Evolutionary conservation across 2,797 vertebrate genomes (phyloP), one percentile per base, ranked within the genome.

Genomic region (Acipenser oxyrinchus): DNA sequence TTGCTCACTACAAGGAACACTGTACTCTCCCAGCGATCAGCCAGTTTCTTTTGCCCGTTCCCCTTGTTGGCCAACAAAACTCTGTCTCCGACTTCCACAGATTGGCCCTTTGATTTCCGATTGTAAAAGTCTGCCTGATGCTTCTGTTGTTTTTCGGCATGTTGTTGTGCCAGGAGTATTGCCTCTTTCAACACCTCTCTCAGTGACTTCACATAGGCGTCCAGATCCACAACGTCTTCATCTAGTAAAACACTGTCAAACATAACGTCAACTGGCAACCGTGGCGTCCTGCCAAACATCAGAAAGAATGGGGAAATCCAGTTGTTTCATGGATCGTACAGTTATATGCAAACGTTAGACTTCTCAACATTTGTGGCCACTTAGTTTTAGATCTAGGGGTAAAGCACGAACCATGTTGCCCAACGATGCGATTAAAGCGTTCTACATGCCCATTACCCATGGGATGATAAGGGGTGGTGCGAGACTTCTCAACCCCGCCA

Each of bases 241-340:
- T 70, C 60, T 6, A 48, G 6, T 1, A 71, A 55, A 7, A 67
- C 65, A 65, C 18, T 52, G 4, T 13, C 12, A 51, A 74, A 74
- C 62, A 72, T 52, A 1, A 71, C 4, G 1, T 67, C 65, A 10
- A 72, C 63, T 7, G 58, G 68, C 5, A 74, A 11, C 1, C 65
- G 10, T 7, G 68, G 69, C 3, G 51, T 63, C 1, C 57, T 12
- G 11, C 65, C 68, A 57, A 55, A 73, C 68, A 70, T 73, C 7
- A 70, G 11, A 10, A 51, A 63, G 15, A 63, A 62, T 1, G 52
- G 8, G 63, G 4, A 10, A 53, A 6, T 59, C 69, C 68, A 4
- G 65, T 69, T 13, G 71, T 72, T 10, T 72, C 71, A 55, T 69
- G 71, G 1, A 63, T 23, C 1, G 60, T 63, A 12, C 57, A 71